Percentiles rank a stretch among this genome's conserved stretches.
Conservation (phyloP, 2,797 vertebrate species). For the Leucoraja ocellata region DNA sequence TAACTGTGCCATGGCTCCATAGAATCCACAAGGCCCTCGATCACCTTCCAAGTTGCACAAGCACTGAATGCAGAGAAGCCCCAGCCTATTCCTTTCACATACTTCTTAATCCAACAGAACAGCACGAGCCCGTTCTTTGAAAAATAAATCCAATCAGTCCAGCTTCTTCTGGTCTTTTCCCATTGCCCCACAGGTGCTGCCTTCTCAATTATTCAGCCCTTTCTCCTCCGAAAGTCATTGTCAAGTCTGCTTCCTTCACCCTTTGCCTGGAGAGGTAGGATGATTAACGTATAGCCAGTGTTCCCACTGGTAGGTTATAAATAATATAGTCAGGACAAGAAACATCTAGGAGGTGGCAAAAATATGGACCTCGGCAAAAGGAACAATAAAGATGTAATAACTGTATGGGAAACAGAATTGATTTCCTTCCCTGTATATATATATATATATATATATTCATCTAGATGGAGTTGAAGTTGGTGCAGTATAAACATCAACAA, state of each 20-base stretch:
- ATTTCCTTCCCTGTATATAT: no score
- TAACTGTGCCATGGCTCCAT: neutral
- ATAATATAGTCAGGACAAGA: no score
- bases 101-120: no score
- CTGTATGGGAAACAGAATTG: no score
- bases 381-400: no score
- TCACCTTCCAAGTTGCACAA: neutral
- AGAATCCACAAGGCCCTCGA: neutral
- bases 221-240: neutral
- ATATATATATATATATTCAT: no score
- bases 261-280: neutral
- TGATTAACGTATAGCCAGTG: no score
- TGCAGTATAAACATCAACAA: neutral
- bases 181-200: neutral
- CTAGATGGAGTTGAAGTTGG: no score
- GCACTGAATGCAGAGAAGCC: neutral
- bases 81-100: neutral
- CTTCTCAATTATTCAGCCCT: neutral
- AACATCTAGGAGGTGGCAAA: neutral
- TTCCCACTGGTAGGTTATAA: neutral
- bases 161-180: neutral
- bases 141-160: neutral
- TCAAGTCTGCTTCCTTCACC: neutral
- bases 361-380: neutral
- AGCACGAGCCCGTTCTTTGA: neutral